Percentiles rank a stretch among this genome's conserved stretches.
phyloP scores from a whole-genome alignment of 2,797 vertebrate genomes.

The Danio aesculapii region DNA sequence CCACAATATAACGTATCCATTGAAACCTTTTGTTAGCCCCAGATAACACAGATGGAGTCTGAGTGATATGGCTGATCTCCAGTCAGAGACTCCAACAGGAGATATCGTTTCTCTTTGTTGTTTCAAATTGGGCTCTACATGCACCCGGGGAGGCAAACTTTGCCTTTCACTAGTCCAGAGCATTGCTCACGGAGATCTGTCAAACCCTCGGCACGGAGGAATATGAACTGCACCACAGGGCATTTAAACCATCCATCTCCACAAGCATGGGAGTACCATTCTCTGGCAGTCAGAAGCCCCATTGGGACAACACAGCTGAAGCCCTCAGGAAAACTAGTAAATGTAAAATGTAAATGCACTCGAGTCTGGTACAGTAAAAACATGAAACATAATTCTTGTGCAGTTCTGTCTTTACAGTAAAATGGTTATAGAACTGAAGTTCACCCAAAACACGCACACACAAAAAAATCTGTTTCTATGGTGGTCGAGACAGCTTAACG shows the following conservation, averaged over 20 bases:
- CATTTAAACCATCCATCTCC: constrained; percentile 42
- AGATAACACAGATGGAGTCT: constrained; percentile 44
- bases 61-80: constrained; percentile 48
- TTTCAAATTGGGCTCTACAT: constrained; percentile 46
- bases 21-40: constrained; percentile 24
- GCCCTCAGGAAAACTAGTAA: constrained; percentile 29
- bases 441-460: not conserved
- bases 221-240: constrained; percentile 33
- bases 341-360: constrained; percentile 37
- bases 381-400: not conserved
- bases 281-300: constrained; percentile 36
- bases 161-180: constrained; percentile 26
- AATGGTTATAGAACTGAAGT: not conserved
- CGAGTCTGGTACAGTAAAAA: not conserved
- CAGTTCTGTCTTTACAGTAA: not conserved
- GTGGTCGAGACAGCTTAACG: too few relatives aligned
- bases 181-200: constrained; percentile 45
- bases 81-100: constrained; percentile 44
- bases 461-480: too few relatives aligned
- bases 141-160: constrained; percentile 26
- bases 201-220: constrained; percentile 32
- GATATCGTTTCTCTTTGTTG: constrained; percentile 54
- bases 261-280: constrained; percentile 32
- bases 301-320: constrained; percentile 35
- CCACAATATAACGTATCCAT: constrained; percentile 5